Evolutionary conservation across 2,888 invertebrate species (phyloP).

Genomic region (Acanthoscelides obtectus): DNA sequence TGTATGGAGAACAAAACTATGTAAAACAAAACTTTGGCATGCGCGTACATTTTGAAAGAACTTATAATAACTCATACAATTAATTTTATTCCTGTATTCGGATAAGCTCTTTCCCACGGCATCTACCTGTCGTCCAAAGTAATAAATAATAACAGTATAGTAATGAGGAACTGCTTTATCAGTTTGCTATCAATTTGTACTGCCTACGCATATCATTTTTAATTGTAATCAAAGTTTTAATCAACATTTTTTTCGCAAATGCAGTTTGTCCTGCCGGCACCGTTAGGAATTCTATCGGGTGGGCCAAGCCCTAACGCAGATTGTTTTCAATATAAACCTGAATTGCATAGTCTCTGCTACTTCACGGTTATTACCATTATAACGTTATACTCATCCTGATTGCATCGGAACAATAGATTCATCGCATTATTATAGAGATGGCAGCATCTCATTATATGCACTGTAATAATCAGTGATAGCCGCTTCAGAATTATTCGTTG

Average conservation of each 20-base stretch:
- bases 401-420: neutral
- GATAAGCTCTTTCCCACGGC: neutral
- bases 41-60: no score
- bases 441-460: no score
- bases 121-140: neutral
- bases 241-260: neutral
- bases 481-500: no score
- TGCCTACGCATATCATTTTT: neutral
- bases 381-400: neutral
- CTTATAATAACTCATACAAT: no score
- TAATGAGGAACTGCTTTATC: neutral
- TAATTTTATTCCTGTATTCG: no score
- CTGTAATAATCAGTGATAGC: no score
- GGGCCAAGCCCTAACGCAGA: neutral
- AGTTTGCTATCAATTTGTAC: neutral
- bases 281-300: neutral
- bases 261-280: neutral
- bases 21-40: no score
- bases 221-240: no score
- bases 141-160: neutral
- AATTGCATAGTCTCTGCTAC: neutral
- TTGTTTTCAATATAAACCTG: neutral
- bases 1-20: no score
- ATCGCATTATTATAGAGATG: neutral
- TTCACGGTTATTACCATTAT: neutral